Conservation (phyloP, 2,113 vertebrate species). For the Clarias macrocephalus region DNA sequence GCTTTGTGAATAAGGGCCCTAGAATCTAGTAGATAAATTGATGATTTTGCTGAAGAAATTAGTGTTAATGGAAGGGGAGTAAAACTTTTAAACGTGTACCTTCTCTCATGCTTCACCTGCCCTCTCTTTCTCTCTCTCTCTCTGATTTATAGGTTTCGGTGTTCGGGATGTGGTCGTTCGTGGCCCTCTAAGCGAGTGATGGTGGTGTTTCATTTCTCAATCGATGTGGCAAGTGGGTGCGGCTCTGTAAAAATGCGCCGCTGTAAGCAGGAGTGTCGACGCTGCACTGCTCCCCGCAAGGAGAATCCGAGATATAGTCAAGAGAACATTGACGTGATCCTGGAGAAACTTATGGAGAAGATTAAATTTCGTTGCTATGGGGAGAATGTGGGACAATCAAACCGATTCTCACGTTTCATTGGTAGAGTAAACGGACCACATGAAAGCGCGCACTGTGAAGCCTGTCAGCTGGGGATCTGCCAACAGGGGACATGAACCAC, state of each 20-base stretch:
- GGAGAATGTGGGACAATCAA: constrained; percentile 13
- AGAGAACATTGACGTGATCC: constrained; percentile 70
- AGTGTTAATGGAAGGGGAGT: too few species aligned
- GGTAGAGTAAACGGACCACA: constrained; percentile 65
- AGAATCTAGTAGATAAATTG: too few species aligned
- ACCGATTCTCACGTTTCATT: background rate
- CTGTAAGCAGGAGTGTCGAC: constrained; percentile 74
- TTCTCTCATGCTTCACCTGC: background rate
- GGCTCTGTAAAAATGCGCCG: constrained; percentile 63
- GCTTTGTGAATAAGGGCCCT: too few species aligned
- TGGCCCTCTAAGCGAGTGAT: constrained; percentile 76
- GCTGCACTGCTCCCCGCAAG: constrained; percentile 46
- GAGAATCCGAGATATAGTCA: constrained; percentile 64
- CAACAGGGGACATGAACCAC: background rate
- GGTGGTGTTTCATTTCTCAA: constrained; percentile 67
- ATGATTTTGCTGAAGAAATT: too few species aligned
- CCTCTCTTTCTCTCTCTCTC: background rate
- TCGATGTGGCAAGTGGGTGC: fast-evolving
- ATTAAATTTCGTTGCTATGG: constrained; percentile 76
- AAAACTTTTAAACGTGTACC: background rate
- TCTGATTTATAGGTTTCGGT: constrained; percentile 70
- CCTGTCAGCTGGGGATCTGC: constrained; percentile 69
- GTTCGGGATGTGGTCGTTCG: constrained; percentile 67
- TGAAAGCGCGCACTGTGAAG: constrained; percentile 74
- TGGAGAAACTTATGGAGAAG: constrained; percentile 77